These are phyloP conservation scores for Chrysopa pallens DNA, from an alignment of 1,140 invertebrate genomes.

Conservation along the genomic window DNA sequence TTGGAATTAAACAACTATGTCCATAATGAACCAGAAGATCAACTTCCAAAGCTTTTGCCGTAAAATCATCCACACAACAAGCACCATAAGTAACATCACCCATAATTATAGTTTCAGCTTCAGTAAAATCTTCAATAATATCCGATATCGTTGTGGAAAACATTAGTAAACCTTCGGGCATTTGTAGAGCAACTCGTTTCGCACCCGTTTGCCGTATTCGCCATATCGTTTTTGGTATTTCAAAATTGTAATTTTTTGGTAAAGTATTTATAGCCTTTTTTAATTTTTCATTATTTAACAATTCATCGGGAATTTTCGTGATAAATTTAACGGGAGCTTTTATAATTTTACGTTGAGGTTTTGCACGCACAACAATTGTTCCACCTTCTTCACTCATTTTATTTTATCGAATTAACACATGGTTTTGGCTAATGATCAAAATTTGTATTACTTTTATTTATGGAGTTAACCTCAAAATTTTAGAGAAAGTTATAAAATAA, in stretches of 20 bases:
- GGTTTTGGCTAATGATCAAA: too few species aligned
- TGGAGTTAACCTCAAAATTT: too few species aligned
- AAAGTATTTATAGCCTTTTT: constrained; percentile 53
- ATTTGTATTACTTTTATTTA: too few species aligned
- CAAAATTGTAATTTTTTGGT: constrained; percentile 96
- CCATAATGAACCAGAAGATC: constrained; percentile 96
- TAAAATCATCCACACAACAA: constrained; percentile 98
- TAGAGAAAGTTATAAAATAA: too few species aligned
- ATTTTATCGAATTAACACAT: too few species aligned
- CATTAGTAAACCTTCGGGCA: constrained; percentile 88
- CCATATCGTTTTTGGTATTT: constrained; percentile 97
- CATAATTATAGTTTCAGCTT: constrained; percentile 91
- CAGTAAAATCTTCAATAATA: constrained; percentile 86
- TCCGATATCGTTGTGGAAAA: constrained; percentile 88
- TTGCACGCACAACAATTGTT: constrained; percentile 55
- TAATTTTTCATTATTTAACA: constrained; percentile 61
- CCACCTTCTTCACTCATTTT: constrained; percentile 12
- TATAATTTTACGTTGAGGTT: constrained; percentile 56
- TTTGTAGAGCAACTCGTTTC: constrained; percentile 85
- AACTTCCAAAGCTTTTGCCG: constrained; percentile 74
- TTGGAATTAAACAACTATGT: constrained; percentile 92
- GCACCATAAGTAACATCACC: constrained; percentile 95
- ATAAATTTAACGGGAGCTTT: constrained; percentile 44
- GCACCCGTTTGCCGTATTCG: constrained; percentile 64
- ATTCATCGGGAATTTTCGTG: constrained; percentile 70